A percentile compares a stretch with the other conserved stretches of the same genome.
Conservation (phyloP, 2,888 invertebrate species). For the Orthosia gracilis region DNA sequence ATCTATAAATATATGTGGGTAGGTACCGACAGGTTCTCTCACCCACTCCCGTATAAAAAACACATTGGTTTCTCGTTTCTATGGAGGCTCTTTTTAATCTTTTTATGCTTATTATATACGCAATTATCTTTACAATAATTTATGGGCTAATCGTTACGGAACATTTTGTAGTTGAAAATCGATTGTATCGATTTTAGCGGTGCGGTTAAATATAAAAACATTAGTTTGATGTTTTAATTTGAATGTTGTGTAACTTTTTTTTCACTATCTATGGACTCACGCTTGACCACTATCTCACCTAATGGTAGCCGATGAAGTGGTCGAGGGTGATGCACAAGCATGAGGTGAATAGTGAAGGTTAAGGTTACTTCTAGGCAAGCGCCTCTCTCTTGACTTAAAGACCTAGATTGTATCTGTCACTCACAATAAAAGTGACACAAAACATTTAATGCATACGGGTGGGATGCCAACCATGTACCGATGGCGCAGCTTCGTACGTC, state of each 20-base stretch:
- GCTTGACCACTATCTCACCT: too few species aligned
- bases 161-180: slow-evolving; percentile 31
- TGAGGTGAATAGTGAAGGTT: too few species aligned
- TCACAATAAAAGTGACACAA: too few species aligned
- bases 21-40: slow-evolving; percentile 38
- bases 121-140: slow-evolving; percentile 59
- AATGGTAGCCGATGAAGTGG: too few species aligned
- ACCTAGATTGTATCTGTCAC: too few species aligned
- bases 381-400: too few species aligned
- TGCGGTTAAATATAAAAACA: slow-evolving; percentile 31
- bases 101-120: slow-evolving; percentile 42
- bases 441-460: too few species aligned
- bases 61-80: slow-evolving; percentile 40
- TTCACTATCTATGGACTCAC: too few species aligned
- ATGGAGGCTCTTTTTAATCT: slow-evolving; percentile 46
- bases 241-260: not conserved
- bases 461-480: too few species aligned
- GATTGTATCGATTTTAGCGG: slow-evolving; percentile 38
- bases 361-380: too few species aligned
- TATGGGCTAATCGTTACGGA: slow-evolving; percentile 43
- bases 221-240: slow-evolving; percentile 37
- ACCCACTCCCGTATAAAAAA: slow-evolving; percentile 53
- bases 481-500: too few species aligned
- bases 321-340: too few species aligned
- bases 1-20: slow-evolving; percentile 35